These are phyloP conservation scores for Melanchra persicariae DNA, from an alignment of 2,888 invertebrate species.

Conservation along the genomic window DNA sequence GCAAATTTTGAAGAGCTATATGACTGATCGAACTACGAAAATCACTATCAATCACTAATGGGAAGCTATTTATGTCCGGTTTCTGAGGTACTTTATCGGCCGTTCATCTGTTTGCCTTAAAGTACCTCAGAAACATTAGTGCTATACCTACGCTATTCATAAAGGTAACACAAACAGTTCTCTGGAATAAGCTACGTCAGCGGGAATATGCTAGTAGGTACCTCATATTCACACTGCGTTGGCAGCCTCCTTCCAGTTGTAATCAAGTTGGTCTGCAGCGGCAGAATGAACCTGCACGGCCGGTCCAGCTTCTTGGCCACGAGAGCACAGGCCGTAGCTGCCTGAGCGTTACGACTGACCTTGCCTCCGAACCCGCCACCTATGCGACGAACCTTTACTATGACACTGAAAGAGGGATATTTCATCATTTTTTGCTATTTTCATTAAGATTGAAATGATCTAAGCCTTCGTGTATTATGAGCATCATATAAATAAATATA, in stretches of 20 bases:
- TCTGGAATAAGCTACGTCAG: no score
- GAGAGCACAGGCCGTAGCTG: slow-evolving; percentile 91
- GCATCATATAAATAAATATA: no score
- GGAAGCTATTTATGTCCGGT: no score
- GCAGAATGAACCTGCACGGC: slow-evolving; percentile 92
- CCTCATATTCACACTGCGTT: slow-evolving; percentile 90
- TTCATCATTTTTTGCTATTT: neutral
- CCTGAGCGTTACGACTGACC: slow-evolving; percentile 90
- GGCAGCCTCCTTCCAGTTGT: slow-evolving; percentile 90
- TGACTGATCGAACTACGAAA: no score
- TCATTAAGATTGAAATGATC: neutral
- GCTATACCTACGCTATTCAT: no score
- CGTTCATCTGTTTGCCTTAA: no score
- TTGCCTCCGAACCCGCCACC: slow-evolving; percentile 93
- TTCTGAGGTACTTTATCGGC: no score
- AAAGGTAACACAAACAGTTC: no score
- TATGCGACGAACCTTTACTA: slow-evolving; percentile 91
- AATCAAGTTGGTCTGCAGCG: slow-evolving; percentile 92
- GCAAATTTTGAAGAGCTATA: no score
- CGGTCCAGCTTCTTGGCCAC: slow-evolving; percentile 90
- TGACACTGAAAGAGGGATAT: slow-evolving; percentile 83
- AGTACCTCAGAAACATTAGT: no score
- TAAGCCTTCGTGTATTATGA: neutral
- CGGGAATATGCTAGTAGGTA: no score
- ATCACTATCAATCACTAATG: no score